phyloP scores from a whole-genome alignment of 2,113 vertebrate genomes.

The Puma concolor region DNA sequence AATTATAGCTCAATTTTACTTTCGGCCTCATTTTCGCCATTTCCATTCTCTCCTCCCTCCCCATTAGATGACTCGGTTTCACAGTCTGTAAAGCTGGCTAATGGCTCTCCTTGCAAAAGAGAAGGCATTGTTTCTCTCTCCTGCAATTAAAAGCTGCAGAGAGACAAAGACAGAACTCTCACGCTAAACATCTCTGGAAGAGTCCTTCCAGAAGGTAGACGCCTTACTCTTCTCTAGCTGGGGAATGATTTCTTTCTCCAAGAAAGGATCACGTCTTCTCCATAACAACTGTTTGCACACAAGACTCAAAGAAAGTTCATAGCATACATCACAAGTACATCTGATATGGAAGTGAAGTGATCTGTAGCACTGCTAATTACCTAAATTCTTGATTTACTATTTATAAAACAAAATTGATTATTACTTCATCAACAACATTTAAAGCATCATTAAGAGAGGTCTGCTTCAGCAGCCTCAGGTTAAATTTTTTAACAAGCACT shows the following conservation, averaged over 20 bases:
- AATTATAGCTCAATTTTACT: slow-evolving; percentile 89
- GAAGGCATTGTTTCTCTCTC: slow-evolving; percentile 80
- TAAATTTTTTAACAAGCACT: slow-evolving; percentile 97
- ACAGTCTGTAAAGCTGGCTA: slow-evolving; percentile 87
- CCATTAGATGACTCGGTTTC: slow-evolving; percentile 87
- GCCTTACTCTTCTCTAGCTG: slow-evolving; percentile 71
- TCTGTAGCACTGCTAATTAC: slow-evolving; percentile 92
- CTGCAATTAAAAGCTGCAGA: slow-evolving; percentile 80
- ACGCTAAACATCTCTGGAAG: slow-evolving; percentile 46
- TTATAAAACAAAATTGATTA: slow-evolving; percentile 96
- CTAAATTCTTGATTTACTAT: slow-evolving; percentile 93
- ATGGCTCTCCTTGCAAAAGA: slow-evolving; percentile 82
- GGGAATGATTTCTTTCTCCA: neutral
- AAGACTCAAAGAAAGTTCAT: slow-evolving; percentile 86
- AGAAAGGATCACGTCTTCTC: slow-evolving; percentile 75
- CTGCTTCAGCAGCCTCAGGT: slow-evolving; percentile 94
- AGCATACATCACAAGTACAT: slow-evolving; percentile 82
- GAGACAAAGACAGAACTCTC: slow-evolving; percentile 75
- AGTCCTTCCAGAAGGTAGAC: slow-evolving; percentile 65
- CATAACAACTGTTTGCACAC: slow-evolving; percentile 83
- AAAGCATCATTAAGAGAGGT: slow-evolving; percentile 96
- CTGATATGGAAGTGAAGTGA: slow-evolving; percentile 90
- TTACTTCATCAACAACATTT: slow-evolving; percentile 97
- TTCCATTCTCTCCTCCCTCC: slow-evolving; percentile 85
- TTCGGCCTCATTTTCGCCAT: slow-evolving; percentile 84